Base-by-base conservation (phyloP, 2,888 invertebrate genomes). In the Tetanocera ferruginea region DNA sequence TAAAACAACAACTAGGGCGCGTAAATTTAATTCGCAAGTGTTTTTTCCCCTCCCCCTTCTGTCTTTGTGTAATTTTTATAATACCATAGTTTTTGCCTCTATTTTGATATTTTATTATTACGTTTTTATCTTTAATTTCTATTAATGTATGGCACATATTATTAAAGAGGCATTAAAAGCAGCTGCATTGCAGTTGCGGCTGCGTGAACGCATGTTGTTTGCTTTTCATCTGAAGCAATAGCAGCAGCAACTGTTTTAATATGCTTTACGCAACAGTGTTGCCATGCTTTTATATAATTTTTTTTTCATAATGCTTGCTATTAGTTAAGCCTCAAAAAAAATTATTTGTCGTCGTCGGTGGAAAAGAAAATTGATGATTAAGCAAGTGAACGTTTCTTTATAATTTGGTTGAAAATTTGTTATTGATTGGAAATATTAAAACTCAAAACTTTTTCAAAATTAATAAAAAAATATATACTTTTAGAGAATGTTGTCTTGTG, bases 161-260 rank as follows among this genome's bases (percentile, higher is more conserved):
- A 9, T 9, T 57, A 25, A 25, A 14, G 25, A 8, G 57, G 23
- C 43, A 25, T 5, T 8, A 34, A 43, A 67, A 67, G 23, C 67
- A 67, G 67, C 67, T 67, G 67, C 34, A 37, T 37, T 19, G 67
- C 66, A 31, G 34, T 19, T 66, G 66, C 66, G 66, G 43, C 23
- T 67, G 34, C 19, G 60, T 60, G 28, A 60, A 60, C 14, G 60
- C 28, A 28, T 28, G 28, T 25, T 57, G 5, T 25, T 19, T 19
- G 19, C 19, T 23, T 19, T 55, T 55, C 8, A 19, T 19, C 55
- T 19, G 19, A 5, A 6, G 55, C 55, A n/a, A 55, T 55, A 19
- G 19, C 55, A 55, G 19, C 55, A 55, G n/a, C 64, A 69, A 51
- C 25, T 25, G 25, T 51, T 51, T 49, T 25, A 17, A 69, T 49